Percentiles rank a stretch among this genome's conserved stretches.
phyloP scores from a whole-genome alignment of 2,113 vertebrate genomes.

The Trogon surrucura region DNA sequence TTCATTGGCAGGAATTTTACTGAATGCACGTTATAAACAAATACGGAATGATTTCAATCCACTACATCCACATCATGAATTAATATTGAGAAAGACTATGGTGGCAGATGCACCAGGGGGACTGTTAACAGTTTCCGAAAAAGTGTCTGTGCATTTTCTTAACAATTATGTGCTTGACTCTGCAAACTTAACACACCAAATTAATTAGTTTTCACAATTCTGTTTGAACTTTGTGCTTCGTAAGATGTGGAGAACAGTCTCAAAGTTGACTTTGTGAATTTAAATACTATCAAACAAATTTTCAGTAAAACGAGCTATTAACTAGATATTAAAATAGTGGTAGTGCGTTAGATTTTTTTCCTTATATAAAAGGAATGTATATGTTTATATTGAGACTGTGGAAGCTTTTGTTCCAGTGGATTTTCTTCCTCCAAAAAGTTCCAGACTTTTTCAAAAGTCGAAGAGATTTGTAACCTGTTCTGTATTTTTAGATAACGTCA shows the following conservation, averaged over 20 bases:
- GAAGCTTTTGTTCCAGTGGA: conserved; percentile 27
- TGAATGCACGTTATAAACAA: background rate
- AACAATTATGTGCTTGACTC: background rate
- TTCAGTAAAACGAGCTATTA: background rate
- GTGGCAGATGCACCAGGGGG: background rate
- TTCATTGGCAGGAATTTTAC: background rate
- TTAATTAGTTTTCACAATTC: background rate
- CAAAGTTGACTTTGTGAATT: background rate
- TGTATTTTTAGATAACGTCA: background rate
- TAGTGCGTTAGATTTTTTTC: background rate
- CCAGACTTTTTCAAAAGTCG: background rate
- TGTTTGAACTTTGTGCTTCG: background rate
- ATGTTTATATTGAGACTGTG: background rate
- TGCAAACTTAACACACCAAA: background rate
- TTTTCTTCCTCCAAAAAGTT: conserved; percentile 8
- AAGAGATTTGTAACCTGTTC: background rate
- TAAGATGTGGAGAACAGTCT: background rate
- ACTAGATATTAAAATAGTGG: background rate
- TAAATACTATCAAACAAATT: background rate
- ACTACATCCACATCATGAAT: background rate
- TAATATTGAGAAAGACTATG: background rate
- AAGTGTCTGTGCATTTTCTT: background rate
- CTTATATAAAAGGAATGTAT: background rate
- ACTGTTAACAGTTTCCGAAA: background rate
- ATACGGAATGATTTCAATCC: background rate